Conservation (phyloP, 1,140 invertebrate species). For the Ladona fulva region DNA sequence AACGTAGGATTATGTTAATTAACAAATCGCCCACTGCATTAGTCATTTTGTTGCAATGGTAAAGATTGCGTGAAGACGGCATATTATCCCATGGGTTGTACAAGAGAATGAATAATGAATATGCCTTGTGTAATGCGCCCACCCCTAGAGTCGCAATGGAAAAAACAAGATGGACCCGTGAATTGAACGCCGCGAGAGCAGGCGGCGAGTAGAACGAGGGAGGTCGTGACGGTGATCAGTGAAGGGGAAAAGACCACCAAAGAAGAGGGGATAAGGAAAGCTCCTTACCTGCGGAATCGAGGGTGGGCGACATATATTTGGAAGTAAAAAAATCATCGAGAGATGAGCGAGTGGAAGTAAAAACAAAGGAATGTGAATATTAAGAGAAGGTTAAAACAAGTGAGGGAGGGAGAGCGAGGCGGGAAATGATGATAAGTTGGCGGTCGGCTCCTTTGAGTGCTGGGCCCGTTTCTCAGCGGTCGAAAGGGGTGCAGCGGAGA, state of each 20-base stretch:
- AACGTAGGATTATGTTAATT: too few species aligned
- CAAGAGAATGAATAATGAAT: too few species aligned
- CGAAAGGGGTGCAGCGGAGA: not conserved
- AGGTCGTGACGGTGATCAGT: not conserved
- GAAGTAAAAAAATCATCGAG: not conserved
- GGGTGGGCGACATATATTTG: not conserved
- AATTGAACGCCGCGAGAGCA: too few species aligned
- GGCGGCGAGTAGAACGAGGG: not conserved
- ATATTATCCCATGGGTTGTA: too few species aligned
- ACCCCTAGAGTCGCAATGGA: too few species aligned
- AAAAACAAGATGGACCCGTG: too few species aligned
- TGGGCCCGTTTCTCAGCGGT: not conserved
- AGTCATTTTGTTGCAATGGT: too few species aligned
- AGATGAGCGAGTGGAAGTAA: not conserved
- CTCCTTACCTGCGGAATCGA: not conserved
- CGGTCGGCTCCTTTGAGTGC: not conserved
- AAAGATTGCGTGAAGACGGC: too few species aligned
- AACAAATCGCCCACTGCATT: too few species aligned
- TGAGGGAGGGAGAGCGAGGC: not conserved
- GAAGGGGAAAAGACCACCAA: not conserved
- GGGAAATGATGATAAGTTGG: constrained; percentile 5
- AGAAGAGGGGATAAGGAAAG: not conserved
- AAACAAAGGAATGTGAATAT: not conserved
- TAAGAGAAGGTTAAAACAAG: not conserved
- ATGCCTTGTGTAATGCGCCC: too few species aligned